Conservation (phyloP, 2,113 vertebrate genomes). For the Nannospalax galili region DNA sequence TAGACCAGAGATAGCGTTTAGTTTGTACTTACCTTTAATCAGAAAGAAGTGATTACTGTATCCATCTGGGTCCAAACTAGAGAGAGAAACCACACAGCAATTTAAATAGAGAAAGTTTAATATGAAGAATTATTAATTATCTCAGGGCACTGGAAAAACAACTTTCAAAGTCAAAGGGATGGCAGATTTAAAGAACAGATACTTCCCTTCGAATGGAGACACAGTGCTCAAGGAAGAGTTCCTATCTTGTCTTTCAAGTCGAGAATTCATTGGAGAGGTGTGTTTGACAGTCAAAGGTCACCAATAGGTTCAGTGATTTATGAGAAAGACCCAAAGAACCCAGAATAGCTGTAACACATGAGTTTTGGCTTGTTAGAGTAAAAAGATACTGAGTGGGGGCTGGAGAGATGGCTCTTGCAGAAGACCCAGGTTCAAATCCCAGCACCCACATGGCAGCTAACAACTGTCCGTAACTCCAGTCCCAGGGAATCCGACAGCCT, state of each 20-base stretch:
- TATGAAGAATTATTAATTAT: neutral
- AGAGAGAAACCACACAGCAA: neutral
- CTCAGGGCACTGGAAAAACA: neutral
- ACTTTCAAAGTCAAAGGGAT: neutral
- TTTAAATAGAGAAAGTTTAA: neutral
- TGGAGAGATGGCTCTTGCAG: too few species aligned
- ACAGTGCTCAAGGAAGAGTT: neutral
- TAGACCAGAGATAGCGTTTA: neutral
- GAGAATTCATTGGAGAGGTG: neutral
- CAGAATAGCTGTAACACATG: neutral
- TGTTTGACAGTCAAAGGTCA: neutral
- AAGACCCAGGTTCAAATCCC: too few species aligned
- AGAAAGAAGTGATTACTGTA: neutral
- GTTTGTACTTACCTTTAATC: neutral
- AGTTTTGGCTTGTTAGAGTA: neutral
- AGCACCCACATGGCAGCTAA: too few species aligned
- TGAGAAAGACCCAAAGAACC: conserved; percentile 10
- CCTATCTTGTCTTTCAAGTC: neutral
- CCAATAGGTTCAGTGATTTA: neutral
- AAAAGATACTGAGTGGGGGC: too few species aligned
- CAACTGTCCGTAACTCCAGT: too few species aligned
- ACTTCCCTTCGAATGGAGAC: neutral
- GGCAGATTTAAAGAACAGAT: neutral
- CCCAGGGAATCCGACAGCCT: too few species aligned
- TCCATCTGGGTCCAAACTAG: neutral